Conservation (phyloP, 2,797 vertebrate genomes). For the Argentina silus region DNA sequence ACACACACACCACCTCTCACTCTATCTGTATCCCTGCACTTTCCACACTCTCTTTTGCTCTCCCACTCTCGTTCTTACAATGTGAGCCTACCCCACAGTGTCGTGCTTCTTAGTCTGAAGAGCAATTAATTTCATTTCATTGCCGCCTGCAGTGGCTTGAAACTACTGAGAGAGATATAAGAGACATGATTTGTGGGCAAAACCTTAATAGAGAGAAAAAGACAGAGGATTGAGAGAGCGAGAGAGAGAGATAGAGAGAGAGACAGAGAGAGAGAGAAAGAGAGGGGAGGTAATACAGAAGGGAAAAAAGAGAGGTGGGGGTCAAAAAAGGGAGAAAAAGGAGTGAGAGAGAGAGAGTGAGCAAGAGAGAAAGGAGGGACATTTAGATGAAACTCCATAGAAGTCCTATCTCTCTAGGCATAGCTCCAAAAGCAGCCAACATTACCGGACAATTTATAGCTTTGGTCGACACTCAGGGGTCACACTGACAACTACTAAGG, state of each 20-base stretch:
- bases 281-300: background rate
- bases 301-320: background rate
- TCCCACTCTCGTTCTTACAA: background rate
- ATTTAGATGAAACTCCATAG: background rate
- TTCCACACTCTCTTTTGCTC: background rate
- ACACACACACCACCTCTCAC: background rate
- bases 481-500: no score
- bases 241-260: background rate
- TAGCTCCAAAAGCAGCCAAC: background rate
- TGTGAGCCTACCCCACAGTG: background rate
- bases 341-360: background rate
- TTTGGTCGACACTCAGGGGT: no score
- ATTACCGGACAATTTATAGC: no score
- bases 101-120: constrained; percentile 31
- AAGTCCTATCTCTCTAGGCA: background rate
- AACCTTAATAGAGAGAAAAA: background rate
- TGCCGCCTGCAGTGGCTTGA: constrained; percentile 32
- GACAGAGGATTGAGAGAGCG: background rate
- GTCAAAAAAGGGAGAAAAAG: background rate
- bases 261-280: background rate
- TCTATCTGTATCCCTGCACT: background rate
- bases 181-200: background rate
- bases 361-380: no score
- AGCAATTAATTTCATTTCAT: constrained; percentile 26
- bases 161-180: background rate